Evolutionary conservation across 2,888 invertebrate species (phyloP).

Genomic region (Anticlea derivata): DNA sequence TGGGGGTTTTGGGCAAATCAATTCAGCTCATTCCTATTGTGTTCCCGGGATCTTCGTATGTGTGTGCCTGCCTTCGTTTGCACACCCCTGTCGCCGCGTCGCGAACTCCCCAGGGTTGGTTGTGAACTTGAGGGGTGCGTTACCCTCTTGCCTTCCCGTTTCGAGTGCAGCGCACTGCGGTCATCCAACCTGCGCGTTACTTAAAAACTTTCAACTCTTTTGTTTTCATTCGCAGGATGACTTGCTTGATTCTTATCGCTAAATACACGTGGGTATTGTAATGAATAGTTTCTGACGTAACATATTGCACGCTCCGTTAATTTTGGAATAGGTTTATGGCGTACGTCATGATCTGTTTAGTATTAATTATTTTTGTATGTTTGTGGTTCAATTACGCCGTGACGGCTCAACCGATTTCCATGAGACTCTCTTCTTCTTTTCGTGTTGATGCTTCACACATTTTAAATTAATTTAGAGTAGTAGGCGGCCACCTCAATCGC

Average conservation of each 20-base stretch:
- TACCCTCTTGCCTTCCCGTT: conserved; percentile 61
- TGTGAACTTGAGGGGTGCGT: conserved; percentile 80
- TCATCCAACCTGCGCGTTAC: conserved; percentile 53
- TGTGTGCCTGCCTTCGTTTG: conserved; percentile 50
- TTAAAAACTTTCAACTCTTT: conserved; percentile 30
- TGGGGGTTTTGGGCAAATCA: conserved; percentile 45
- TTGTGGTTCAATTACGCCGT: too few relatives aligned
- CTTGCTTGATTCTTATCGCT: conserved; percentile 40
- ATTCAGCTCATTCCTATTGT: conserved; percentile 46
- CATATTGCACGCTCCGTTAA: conserved; percentile 37
- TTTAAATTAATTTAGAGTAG: too few relatives aligned
- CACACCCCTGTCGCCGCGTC: conserved; percentile 49
- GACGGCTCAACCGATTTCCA: too few relatives aligned
- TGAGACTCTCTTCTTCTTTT: too few relatives aligned
- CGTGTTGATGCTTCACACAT: too few relatives aligned
- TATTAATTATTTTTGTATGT: not conserved
- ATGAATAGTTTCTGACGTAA: conserved; percentile 41
- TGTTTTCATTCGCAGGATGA: conserved; percentile 35
- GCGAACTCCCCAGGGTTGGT: conserved; percentile 64
- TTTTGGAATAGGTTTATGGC: conserved; percentile 24
- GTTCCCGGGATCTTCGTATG: conserved; percentile 44
- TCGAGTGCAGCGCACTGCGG: conserved; percentile 48
- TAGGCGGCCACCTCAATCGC: too few relatives aligned
- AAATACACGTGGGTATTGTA: conserved; percentile 31
- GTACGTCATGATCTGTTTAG: conserved; percentile 1